Evolutionary conservation across 37 sponge, comb jelly and placozoan species (phyloP).

Genomic region (Tethya wilhelma): DNA sequence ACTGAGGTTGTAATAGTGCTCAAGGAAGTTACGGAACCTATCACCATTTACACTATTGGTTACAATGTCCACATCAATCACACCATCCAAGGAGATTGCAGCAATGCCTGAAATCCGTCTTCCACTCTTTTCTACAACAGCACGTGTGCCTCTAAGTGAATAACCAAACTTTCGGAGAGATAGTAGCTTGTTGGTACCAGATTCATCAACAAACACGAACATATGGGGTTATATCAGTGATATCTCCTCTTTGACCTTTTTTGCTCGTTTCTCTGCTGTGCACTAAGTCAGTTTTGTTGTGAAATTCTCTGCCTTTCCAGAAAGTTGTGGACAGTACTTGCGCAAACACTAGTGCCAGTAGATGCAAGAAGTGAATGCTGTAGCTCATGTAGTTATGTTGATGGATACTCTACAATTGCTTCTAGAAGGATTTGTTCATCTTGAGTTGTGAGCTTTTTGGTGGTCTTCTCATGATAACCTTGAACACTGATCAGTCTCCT

Average conservation of each 20-base stretch:
- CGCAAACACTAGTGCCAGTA: slow-evolving; percentile 12
- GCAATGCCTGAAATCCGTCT: slow-evolving; percentile 8
- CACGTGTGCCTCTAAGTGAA: slow-evolving; percentile 22
- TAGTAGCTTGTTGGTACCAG: slow-evolving; percentile 13
- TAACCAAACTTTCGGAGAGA: slow-evolving; percentile 15
- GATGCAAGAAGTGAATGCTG: not conserved
- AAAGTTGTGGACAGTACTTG: slow-evolving; percentile 6
- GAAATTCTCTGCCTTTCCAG: slow-evolving; percentile 10
- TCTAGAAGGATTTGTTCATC: slow-evolving; percentile 17
- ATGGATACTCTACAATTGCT: slow-evolving; percentile 10
- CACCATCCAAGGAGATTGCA: slow-evolving; percentile 22
- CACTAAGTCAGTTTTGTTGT: not conserved
- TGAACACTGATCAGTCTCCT: slow-evolving; percentile 4
- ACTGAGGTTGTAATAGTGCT: not conserved
- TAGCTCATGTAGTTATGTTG: slow-evolving; percentile 16
- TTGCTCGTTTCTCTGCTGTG: slow-evolving; percentile 16
- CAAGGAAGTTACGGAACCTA: slow-evolving; percentile 5
- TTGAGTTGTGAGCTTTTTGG: not conserved
- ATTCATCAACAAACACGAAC: slow-evolving; percentile 36
- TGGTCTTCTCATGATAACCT: slow-evolving; percentile 5
- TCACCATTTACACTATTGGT: slow-evolving; percentile 12
- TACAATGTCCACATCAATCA: slow-evolving; percentile 17
- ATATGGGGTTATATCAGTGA: slow-evolving; percentile 16
- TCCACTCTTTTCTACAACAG: slow-evolving; percentile 1
- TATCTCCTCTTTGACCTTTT: not conserved